Percentiles rank a stretch among this genome's conserved stretches.
phyloP scores from a whole-genome alignment of 2,888 invertebrate genomes.

The Escarpia spicata region DNA sequence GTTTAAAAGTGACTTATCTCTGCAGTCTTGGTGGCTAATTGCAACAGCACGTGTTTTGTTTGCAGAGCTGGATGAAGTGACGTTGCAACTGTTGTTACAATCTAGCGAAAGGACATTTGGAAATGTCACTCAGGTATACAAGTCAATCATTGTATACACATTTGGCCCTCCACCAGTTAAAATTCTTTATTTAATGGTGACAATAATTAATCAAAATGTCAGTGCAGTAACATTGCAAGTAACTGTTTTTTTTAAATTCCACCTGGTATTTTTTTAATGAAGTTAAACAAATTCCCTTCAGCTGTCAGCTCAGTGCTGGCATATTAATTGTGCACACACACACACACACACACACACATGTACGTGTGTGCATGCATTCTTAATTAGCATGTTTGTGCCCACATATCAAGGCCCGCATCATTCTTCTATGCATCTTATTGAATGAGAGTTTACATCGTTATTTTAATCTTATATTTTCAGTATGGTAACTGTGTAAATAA shows the following conservation, averaged over 20 bases:
- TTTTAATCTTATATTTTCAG: neutral
- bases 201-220: no score
- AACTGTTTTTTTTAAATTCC: no score
- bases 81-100: slow-evolving; percentile 59
- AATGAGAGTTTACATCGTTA: neutral
- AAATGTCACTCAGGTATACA: slow-evolving; percentile 55
- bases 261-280: no score
- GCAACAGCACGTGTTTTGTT: neutral
- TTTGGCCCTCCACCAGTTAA: neutral
- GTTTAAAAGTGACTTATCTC: neutral
- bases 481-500: neutral
- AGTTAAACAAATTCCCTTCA: no score
- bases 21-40: no score
- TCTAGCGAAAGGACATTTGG: slow-evolving; percentile 61
- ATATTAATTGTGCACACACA: neutral
- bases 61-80: slow-evolving; percentile 60
- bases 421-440: neutral
- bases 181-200: no score
- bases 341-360: neutral
- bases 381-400: neutral
- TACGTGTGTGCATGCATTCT: neutral
- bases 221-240: no score
- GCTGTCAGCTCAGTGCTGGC: no score
- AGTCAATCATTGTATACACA: neutral
- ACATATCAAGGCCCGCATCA: no score